Percentiles rank a stretch among this genome's conserved stretches.
Conservation (phyloP, 35 echinoderm and acorn worm genomes). For the Apostichopus parvimensis region DNA sequence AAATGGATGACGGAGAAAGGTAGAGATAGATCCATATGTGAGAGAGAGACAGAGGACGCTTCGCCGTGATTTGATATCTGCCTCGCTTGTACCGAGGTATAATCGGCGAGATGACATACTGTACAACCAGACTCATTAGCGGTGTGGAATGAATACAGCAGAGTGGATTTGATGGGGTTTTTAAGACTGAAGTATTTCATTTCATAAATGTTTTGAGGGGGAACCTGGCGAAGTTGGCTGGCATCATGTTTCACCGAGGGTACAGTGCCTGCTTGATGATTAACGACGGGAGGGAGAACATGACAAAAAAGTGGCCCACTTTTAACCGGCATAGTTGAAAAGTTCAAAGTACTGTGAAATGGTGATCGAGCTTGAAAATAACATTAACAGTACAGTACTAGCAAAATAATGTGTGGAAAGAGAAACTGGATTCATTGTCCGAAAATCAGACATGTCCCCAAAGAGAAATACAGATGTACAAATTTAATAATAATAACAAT, state of each 20-base stretch:
- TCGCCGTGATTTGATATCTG: background rate
- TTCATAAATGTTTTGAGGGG: background rate
- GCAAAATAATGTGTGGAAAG: no score
- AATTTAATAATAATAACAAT: no score
- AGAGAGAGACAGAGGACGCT: background rate
- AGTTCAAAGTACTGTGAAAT: background rate
- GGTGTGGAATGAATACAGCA: background rate
- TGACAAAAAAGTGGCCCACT: background rate
- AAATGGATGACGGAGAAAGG: background rate
- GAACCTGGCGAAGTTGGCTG: background rate
- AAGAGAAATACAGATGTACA: no score
- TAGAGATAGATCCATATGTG: background rate
- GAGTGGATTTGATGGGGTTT: constrained; percentile 1
- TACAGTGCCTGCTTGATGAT: background rate
- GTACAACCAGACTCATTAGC: background rate
- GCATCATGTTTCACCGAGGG: background rate
- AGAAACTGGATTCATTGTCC: no score
- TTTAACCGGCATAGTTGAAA: background rate
- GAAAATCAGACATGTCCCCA: no score
- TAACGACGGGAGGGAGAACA: background rate
- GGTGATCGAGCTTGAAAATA: background rate
- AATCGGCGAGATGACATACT: background rate
- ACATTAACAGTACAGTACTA: no score
- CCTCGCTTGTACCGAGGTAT: background rate
- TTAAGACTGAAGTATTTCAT: background rate